Percentiles rank a stretch among this genome's conserved stretches.
phyloP scores from a whole-genome alignment of 30 jellyfish, hydroid and myxozoan genomes.

The Aurelia sp. region DNA sequence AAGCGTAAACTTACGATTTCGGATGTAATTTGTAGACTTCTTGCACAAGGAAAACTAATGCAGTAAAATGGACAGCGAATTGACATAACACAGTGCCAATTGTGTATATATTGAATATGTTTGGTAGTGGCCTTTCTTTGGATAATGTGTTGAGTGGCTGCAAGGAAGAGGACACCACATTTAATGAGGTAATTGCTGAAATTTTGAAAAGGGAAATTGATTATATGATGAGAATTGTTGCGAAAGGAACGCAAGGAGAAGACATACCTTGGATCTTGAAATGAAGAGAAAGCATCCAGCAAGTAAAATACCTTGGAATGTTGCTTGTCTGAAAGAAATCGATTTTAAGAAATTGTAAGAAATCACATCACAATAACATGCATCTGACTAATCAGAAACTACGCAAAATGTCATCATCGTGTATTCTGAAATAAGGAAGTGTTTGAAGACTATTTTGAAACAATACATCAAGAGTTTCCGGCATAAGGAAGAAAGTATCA shows the following conservation, averaged over 20 bases:
- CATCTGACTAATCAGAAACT: background rate
- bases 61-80: conserved; percentile 91
- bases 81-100: conserved; percentile 88
- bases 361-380: too few relatives aligned
- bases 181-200: too few relatives aligned
- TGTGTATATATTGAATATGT: conserved; percentile 92
- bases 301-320: conserved; percentile 91
- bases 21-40: conserved; percentile 89
- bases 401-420: background rate
- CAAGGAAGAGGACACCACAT: conserved; percentile 10
- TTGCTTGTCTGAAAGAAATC: conserved; percentile 89
- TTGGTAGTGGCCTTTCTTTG: conserved; percentile 92
- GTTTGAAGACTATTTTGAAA: background rate
- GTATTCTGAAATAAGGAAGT: background rate
- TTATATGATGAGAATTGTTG: too few relatives aligned
- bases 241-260: too few relatives aligned
- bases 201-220: too few relatives aligned
- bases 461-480: background rate
- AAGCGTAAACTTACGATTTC: conserved; percentile 59
- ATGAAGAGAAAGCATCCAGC: conserved; percentile 99
- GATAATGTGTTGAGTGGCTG: conserved; percentile 89
- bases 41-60: conserved; percentile 75
- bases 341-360: too few relatives aligned
- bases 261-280: conserved; percentile 93
- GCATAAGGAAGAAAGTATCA: too few relatives aligned